Conservation (phyloP, 2,113 vertebrate species). For the Platichthys stellatus region DNA sequence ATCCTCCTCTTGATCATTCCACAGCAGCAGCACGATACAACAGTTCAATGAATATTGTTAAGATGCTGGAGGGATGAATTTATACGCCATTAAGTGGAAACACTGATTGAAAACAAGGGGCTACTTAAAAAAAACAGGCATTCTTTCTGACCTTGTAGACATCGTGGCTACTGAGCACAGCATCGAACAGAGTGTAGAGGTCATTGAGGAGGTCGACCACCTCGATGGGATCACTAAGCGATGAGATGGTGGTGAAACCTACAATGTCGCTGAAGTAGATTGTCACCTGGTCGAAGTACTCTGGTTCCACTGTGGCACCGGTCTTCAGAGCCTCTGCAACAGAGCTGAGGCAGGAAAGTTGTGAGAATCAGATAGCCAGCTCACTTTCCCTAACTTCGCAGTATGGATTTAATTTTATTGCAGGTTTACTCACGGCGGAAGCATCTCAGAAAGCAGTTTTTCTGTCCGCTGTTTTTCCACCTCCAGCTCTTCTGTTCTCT, state of each 20-base stretch:
- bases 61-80: neutral
- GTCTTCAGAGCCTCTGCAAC: slow-evolving; percentile 94
- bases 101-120: neutral
- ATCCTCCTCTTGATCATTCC: too few species aligned
- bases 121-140: neutral
- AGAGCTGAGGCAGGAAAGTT: slow-evolving; percentile 78
- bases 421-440: slow-evolving; percentile 88
- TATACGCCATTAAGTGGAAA: neutral
- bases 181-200: slow-evolving; percentile 91
- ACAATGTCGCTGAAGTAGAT: slow-evolving; percentile 97
- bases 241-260: slow-evolving; percentile 93
- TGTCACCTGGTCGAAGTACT: slow-evolving; percentile 94
- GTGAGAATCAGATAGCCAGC: neutral
- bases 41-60: too few species aligned
- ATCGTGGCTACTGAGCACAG: slow-evolving; percentile 90
- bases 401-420: neutral
- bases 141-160: slow-evolving; percentile 89
- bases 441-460: slow-evolving; percentile 93
- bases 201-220: slow-evolving; percentile 95
- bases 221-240: slow-evolving; percentile 93
- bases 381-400: neutral
- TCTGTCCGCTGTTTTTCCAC: slow-evolving; percentile 95
- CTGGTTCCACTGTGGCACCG: slow-evolving; percentile 88
- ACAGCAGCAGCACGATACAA: too few species aligned
- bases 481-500: slow-evolving; percentile 92